phyloP scores from a whole-genome alignment of 2,888 invertebrate genomes.

The Alviniconcha strummeri region DNA sequence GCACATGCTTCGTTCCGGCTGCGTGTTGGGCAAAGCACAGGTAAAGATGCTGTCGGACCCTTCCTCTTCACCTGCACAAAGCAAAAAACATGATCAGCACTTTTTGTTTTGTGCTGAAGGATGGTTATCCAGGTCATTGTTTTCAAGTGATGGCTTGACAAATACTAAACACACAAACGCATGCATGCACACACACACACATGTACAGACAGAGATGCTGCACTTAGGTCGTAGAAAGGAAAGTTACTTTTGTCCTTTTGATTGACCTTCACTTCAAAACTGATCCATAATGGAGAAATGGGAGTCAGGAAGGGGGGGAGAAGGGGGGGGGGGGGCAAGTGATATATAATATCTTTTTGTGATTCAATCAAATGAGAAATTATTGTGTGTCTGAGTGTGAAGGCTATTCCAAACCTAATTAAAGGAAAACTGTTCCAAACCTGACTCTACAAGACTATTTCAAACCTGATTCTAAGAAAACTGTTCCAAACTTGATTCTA shows the following conservation, averaged over 20 bases:
- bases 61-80: not conserved
- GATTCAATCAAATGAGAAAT: too few relatives aligned
- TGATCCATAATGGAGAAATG: not conserved
- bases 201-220: not conserved
- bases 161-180: not conserved
- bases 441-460: too few relatives aligned
- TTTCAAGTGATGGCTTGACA: not conserved
- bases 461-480: too few relatives aligned
- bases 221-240: too few relatives aligned
- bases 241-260: too few relatives aligned
- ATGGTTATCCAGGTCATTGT: not conserved
- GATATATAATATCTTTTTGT: too few relatives aligned
- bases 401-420: too few relatives aligned
- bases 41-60: not conserved
- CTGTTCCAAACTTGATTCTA: too few relatives aligned
- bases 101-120: not conserved
- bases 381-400: too few relatives aligned
- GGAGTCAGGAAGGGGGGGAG: not conserved
- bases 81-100: not conserved
- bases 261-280: not conserved
- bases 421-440: too few relatives aligned
- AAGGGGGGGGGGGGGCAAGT: not conserved
- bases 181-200: not conserved
- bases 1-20: slow-evolving; percentile 5
- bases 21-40: not conserved